These are phyloP conservation scores for Oreocharis arfaki DNA, from an alignment of 2,113 vertebrate genomes.

Conservation along the genomic window DNA sequence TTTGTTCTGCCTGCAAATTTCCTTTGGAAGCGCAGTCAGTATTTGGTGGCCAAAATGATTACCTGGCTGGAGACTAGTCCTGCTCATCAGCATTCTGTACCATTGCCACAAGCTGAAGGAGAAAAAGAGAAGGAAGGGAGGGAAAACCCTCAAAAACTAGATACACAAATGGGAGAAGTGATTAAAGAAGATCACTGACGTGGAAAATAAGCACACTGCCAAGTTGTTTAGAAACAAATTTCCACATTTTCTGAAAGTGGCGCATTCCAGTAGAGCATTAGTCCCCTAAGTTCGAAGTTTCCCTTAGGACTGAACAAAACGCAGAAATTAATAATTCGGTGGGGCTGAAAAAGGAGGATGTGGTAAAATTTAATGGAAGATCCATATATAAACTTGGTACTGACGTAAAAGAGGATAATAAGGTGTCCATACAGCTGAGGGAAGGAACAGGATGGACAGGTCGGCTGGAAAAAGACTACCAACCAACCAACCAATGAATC, in stretches of 20 bases:
- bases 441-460: not conserved
- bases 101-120: not conserved
- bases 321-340: not conserved
- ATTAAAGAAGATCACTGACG: conserved; percentile 40
- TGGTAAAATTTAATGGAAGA: not conserved
- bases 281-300: not conserved
- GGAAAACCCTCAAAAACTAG: not conserved
- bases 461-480: not conserved
- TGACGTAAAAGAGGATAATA: not conserved
- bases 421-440: not conserved
- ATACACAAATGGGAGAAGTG: not conserved
- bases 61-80: not conserved
- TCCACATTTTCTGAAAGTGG: not conserved
- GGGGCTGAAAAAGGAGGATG: not conserved
- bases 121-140: not conserved
- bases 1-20: conserved; percentile 9
- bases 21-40: not conserved
- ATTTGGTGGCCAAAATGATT: conserved; percentile 30
- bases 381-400: not conserved
- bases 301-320: not conserved
- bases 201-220: conserved; percentile 49
- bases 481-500: not conserved
- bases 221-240: conserved; percentile 23
- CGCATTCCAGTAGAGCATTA: not conserved
- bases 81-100: conserved; percentile 40